Conservation (phyloP, 2,797 vertebrate genomes). For the Sebastes hubbsi region DNA sequence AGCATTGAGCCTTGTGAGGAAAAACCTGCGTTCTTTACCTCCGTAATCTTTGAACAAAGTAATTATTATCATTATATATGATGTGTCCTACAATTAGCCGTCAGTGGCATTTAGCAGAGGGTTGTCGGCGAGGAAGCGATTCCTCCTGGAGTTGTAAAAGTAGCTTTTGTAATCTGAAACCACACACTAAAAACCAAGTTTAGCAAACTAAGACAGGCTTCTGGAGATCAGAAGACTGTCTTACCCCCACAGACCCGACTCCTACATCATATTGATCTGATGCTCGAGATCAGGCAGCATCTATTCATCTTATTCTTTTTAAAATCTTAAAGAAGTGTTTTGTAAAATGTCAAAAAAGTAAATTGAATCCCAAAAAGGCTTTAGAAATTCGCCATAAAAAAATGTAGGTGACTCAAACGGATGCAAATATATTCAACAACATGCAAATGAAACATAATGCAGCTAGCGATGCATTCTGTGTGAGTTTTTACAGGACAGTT, state of each 20-base stretch:
- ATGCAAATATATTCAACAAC: background rate
- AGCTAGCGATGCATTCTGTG: background rate
- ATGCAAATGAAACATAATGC: background rate
- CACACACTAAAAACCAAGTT: constrained; percentile 20
- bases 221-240: constrained; percentile 27
- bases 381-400: background rate
- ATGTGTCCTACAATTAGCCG: constrained; percentile 33
- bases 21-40: constrained; percentile 14
- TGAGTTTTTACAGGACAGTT: constrained; percentile 1
- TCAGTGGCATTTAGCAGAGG: constrained; percentile 6
- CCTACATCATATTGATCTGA: constrained; percentile 42
- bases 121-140: background rate
- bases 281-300: background rate
- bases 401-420: background rate
- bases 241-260: background rate
- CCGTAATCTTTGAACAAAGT: constrained; percentile 4
- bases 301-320: constrained; percentile 7
- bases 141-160: constrained; percentile 15
- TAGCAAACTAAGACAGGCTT: constrained; percentile 11
- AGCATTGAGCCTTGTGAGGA: constrained; percentile 13
- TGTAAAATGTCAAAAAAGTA: background rate
- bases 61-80: constrained; percentile 8
- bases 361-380: background rate
- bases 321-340: background rate
- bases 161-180: constrained; percentile 20